phyloP scores from a whole-genome alignment of 2,113 vertebrate species.

The Tragulus kanchil region DNA sequence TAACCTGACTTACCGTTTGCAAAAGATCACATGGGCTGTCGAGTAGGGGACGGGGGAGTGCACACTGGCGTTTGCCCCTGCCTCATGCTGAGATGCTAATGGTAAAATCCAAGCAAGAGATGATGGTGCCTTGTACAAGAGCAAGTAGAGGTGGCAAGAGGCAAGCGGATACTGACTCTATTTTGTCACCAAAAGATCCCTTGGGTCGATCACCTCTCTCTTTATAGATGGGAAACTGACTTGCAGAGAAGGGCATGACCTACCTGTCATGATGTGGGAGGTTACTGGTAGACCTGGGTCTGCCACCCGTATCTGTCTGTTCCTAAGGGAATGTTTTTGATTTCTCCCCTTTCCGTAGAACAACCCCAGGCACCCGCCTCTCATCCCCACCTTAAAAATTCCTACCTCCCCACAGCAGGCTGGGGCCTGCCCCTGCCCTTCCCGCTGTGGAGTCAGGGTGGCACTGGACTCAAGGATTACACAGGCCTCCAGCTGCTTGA shows the following conservation, averaged over 20 bases:
- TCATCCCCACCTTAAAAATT: not conserved
- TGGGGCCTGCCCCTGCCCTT: not conserved
- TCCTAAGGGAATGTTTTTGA: not conserved
- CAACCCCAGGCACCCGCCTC: not conserved
- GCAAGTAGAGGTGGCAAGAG: not conserved
- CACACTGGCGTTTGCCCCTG: not conserved
- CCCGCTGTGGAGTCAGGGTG: not conserved
- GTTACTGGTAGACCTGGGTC: not conserved
- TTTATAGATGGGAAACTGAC: constrained; percentile 56
- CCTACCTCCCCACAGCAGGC: not conserved
- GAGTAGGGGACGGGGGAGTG: not conserved
- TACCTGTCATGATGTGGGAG: not conserved
- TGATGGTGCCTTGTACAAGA: not conserved
- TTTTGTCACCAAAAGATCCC: not conserved
- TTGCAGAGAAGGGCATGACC: not conserved
- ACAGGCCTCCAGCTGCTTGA: constrained; percentile 28
- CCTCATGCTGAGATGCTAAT: not conserved
- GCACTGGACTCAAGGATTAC: not conserved
- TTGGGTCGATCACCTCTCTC: not conserved
- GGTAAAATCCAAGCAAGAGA: not conserved
- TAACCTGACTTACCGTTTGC: not conserved
- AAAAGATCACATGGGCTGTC: not conserved
- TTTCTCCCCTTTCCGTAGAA: not conserved
- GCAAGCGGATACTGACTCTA: constrained; percentile 14
- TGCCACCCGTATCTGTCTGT: not conserved